Evolutionary conservation across 2,888 invertebrate species (phyloP).

Genomic region (Pseudococcus viburni): DNA sequence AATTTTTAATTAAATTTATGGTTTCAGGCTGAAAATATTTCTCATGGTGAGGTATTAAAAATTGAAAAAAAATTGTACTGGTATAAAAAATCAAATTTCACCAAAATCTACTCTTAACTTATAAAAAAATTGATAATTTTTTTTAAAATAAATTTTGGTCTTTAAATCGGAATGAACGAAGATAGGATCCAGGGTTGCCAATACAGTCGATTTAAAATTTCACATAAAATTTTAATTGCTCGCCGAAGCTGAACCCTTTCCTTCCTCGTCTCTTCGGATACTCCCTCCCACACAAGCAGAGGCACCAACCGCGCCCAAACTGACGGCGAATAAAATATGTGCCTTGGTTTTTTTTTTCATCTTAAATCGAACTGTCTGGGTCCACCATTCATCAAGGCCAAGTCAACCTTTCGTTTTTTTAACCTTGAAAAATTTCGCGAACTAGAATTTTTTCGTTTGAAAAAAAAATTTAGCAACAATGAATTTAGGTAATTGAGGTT

Average conservation of each 20-base stretch:
- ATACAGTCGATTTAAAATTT: not conserved
- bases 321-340: constrained; percentile 33
- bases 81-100: too few species aligned
- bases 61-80: too few species aligned
- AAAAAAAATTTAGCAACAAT: not conserved
- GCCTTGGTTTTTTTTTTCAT: constrained; percentile 8
- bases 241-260: not conserved
- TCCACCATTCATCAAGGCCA: constrained; percentile 25
- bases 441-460: not conserved
- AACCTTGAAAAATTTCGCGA: constrained; percentile 32
- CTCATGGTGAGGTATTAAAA: too few species aligned
- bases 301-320: constrained; percentile 25
- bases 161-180: too few species aligned
- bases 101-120: too few species aligned
- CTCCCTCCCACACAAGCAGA: not conserved
- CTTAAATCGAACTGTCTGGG: constrained; percentile 32
- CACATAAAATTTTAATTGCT: constrained; percentile 22
- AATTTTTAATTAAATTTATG: too few species aligned
- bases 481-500: not conserved
- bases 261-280: not conserved
- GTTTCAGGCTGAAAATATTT: too few species aligned
- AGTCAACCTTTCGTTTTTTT: not conserved
- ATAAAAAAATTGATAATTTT: too few species aligned
- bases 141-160: too few species aligned
- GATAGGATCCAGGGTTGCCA: not conserved